Evolutionary conservation across 2,797 vertebrate genomes (phyloP).

Genomic region (Apogon hyalosoma): DNA sequence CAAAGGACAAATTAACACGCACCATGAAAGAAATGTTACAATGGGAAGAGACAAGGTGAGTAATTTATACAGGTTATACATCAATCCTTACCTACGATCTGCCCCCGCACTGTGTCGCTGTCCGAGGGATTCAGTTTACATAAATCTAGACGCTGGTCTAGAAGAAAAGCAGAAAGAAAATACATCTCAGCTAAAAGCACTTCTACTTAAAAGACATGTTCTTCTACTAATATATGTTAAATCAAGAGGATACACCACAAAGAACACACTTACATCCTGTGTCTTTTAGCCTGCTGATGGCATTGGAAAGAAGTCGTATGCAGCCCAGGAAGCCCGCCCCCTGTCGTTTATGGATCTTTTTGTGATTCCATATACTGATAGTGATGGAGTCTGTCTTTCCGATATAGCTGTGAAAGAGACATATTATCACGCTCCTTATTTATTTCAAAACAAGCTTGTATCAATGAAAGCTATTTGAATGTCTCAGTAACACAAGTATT

Average conservation of each 20-base stretch:
- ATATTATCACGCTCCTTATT: neutral
- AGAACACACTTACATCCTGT: conserved; percentile 91
- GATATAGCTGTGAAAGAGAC: conserved; percentile 86
- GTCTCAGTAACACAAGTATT: neutral
- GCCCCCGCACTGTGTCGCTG: conserved; percentile 96
- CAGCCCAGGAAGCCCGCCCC: conserved; percentile 98
- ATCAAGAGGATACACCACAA: neutral
- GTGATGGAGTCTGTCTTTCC: conserved; percentile 98
- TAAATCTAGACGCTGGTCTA: conserved; percentile 99
- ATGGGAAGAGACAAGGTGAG: neutral
- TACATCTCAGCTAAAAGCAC: neutral
- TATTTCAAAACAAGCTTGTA: neutral
- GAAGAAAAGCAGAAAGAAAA: conserved; percentile 20
- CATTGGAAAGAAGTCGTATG: conserved; percentile 95
- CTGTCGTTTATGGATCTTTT: conserved; percentile 99
- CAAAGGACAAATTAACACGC: neutral
- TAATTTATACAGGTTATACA: conserved; percentile 6
- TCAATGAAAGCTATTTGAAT: neutral
- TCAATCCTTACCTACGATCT: conserved; percentile 93
- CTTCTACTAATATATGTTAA: neutral
- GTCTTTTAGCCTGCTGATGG: conserved; percentile 98
- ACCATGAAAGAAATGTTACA: neutral
- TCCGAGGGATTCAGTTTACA: conserved; percentile 98
- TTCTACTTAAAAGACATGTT: neutral
- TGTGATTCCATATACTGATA: conserved; percentile 99